Conservation (phyloP, 2,113 vertebrate genomes). For the Piprites chloris region DNA sequence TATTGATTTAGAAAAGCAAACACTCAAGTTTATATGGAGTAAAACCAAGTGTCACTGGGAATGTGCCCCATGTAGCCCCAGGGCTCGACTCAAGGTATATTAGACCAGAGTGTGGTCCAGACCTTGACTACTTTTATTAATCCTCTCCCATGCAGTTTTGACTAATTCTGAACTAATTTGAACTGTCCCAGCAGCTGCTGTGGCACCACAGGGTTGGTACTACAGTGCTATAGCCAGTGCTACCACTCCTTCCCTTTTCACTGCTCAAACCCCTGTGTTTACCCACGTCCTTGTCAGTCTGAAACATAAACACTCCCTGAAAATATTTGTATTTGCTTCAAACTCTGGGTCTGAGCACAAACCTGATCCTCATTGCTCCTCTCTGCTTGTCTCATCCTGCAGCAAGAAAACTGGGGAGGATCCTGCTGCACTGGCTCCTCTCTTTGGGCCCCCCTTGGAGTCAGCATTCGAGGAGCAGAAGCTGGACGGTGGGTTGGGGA, state of each 20-base stretch:
- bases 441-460: slow-evolving; percentile 88
- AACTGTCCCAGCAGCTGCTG: not conserved
- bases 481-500: slow-evolving; percentile 79
- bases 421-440: slow-evolving; percentile 68
- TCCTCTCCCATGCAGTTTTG: not conserved
- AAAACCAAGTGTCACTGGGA: not conserved
- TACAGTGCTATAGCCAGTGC: rapidly evolving
- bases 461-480: slow-evolving; percentile 87
- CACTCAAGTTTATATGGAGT: rapidly evolving
- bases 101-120: rapidly evolving
- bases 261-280: rapidly evolving
- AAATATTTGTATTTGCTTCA: rapidly evolving
- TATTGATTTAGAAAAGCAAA: not conserved
- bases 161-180: not conserved
- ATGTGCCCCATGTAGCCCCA: not conserved
- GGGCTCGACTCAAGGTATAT: rapidly evolving
- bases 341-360: rapidly evolving
- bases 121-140: not conserved
- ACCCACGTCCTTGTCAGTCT: rapidly evolving
- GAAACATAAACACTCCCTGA: rapidly evolving
- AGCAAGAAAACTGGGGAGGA: slow-evolving; percentile 83
- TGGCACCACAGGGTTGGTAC: rapidly evolving
- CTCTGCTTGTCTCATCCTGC: not conserved
- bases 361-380: rapidly evolving
- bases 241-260: rapidly evolving